Base-by-base conservation (phyloP, 2,888 invertebrate genomes). In the Priocnemis perturbator region DNA sequence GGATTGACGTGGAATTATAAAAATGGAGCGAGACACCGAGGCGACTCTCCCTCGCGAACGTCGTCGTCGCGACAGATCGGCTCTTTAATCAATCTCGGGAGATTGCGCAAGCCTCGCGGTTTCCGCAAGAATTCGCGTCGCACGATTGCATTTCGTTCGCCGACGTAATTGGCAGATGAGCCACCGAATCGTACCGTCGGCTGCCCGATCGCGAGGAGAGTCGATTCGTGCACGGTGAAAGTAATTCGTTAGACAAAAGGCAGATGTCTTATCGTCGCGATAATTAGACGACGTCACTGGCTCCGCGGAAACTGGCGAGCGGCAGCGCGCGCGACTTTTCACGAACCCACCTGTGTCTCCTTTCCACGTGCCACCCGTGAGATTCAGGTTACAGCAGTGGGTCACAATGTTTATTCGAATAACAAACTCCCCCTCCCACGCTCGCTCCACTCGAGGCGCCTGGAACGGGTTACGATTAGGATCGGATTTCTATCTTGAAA, bases 251-350 rank as follows among this genome's bases (percentile, higher is more conserved):
- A 50, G 19, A 50, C 50, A 74, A 74, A 74, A 72, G 63, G 37
- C 55, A 47, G 48, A 37, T 67, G 59, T 70, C 67, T 69, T 79
- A 74, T 77, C 70, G 70, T 52, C 44, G 55, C 19, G 23, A 1
- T 26, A 26, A 26, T 60, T 65, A 19, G 50, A 19, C 1, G 50
- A 50, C 50, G 50, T 50, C n/a, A 50, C 50, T 19, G 11, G 17
- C 37, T 9, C 37, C 37, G 37, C 37, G 37, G 37, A 19, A 50
- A 19, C 17, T 7, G 15, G 9, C 50, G 50, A n/a, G n/a, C 15
- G 11, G n/a, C n/a, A n/a, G n/a, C n/a, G 50, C 17, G 19, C n/a
- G 19, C 3, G 50, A 17, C 19, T 50, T 50, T 50, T 19, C 50
- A 19, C 19, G 5, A n/a, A 50, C 3, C 7, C 50, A 50, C 50